A percentile compares a stretch with the other conserved stretches of the same genome.
phyloP scores from a whole-genome alignment of 2,888 invertebrate species.

The Mylabris sibirica region DNA sequence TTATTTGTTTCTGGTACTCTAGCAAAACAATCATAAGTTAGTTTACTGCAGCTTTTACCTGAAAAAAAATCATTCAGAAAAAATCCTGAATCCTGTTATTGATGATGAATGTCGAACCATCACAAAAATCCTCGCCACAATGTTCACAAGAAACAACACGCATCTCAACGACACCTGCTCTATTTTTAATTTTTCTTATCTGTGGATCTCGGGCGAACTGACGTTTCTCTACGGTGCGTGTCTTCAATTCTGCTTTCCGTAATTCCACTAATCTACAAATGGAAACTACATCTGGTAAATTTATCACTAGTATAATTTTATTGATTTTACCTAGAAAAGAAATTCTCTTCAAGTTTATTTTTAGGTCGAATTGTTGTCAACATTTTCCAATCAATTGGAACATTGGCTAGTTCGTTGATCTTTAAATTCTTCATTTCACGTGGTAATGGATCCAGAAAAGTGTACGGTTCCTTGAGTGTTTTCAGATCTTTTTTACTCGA shows the following conservation, averaged over 20 bases:
- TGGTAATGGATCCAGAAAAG: constrained; percentile 81
- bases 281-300: not conserved
- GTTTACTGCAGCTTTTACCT: constrained; percentile 65
- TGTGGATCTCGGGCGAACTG: constrained; percentile 72
- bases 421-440: constrained; percentile 79
- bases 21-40: constrained; percentile 67
- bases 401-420: constrained; percentile 80
- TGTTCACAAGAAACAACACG: constrained; percentile 78
- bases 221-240: constrained; percentile 74
- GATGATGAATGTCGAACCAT: constrained; percentile 60
- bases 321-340: constrained; percentile 74
- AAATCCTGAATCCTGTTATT: not conserved
- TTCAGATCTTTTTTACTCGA: constrained; percentile 76
- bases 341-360: constrained; percentile 83
- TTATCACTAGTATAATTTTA: not conserved
- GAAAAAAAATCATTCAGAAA: constrained; percentile 36
- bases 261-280: constrained; percentile 76
- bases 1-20: constrained; percentile 57
- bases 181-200: constrained; percentile 80
- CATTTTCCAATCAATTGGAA: constrained; percentile 94
- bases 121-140: constrained; percentile 88
- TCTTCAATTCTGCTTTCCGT: constrained; percentile 79
- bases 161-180: constrained; percentile 82
- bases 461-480: constrained; percentile 69
- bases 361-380: constrained; percentile 87